Base-by-base conservation (phyloP, 2,888 invertebrate species). In the Drosophila kuntzei region DNA sequence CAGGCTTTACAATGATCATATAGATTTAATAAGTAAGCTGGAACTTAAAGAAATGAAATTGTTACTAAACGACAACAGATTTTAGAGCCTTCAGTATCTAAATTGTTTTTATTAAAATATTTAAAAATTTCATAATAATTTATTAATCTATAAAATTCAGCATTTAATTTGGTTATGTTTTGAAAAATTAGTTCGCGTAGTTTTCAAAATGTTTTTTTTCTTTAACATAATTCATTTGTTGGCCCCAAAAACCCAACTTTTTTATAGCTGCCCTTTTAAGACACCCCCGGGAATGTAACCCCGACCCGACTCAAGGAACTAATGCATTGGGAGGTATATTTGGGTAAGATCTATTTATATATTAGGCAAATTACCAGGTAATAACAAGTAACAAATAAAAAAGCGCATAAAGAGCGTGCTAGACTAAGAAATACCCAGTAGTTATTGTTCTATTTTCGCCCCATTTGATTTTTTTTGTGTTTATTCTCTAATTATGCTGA, bases 341-440 rank as follows among this genome's bases (percentile, higher is more conserved):
- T 64, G 50, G 60, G 61, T 53, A 34, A 27, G 59, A 44, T 60
- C 70, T 84, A 83, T 84, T 87, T 81, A 79, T 83, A 67, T 76
- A 72, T 86, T 86, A 76, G 84, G 57, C 82, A 89, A 89, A 88
- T 89, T 85, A 85, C 76, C 75, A 75, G 78, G 85, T 87, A 89
- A 88, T 89, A 85, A 71, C 29, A 47, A 29, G 18, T 29, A 29
- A 47, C 16, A 29, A 18, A 3, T 12, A 18, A 7, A 29, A 12
- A 18, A 3, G 46, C 1, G 2, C 14, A 2, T 1, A n/a, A 2
- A 18, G 12, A 8, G 8, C 1, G 18, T 32, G 12, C 12, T 7
- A 8, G 18, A 18, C 47, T 32, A 3, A 6, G 1, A 47, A 1
- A 32, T 32, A 32, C 47, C 29, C 47, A 16, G 2, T 18, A 18